Conservation (phyloP, 2,113 vertebrate species). For the Aegypius monachus region DNA sequence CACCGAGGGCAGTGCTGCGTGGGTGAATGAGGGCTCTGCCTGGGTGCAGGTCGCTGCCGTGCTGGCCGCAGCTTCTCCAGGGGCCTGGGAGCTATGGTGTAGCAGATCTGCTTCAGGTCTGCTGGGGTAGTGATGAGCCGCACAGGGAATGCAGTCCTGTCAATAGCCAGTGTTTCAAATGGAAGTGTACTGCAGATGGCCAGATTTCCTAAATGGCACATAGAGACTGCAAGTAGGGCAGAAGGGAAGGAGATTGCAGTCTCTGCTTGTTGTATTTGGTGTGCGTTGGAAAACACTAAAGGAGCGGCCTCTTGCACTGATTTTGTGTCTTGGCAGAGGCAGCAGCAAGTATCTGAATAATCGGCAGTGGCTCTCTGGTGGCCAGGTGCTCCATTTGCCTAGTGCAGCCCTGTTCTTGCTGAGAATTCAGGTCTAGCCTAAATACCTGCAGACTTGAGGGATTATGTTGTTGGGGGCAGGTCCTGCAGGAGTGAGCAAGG, state of each 20-base stretch:
- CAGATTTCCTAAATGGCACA: neutral
- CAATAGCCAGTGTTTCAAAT: accelerated
- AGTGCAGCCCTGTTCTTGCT: neutral
- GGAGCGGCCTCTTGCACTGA: neutral
- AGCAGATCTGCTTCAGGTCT: neutral
- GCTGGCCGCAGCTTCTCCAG: neutral
- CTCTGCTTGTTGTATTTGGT: neutral
- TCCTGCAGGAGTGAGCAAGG: neutral
- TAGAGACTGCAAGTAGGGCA: accelerated
- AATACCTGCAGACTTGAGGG: neutral
- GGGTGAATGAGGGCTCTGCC: neutral
- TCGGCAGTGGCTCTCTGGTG: neutral
- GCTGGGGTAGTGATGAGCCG: neutral
- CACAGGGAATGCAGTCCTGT: neutral
- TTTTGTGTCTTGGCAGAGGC: neutral
- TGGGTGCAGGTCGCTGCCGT: neutral
- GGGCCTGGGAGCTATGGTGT: neutral
- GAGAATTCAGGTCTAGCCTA: neutral
- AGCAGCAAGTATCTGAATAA: neutral
- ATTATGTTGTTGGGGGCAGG: neutral
- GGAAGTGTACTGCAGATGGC: accelerated
- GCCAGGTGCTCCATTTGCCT: neutral
- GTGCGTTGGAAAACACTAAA: accelerated
- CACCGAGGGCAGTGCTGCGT: neutral
- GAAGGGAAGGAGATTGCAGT: neutral